Percentiles rank a stretch among this genome's conserved stretches.
Conservation (phyloP, 2,797 vertebrate species). For the Muscicapa striata region DNA sequence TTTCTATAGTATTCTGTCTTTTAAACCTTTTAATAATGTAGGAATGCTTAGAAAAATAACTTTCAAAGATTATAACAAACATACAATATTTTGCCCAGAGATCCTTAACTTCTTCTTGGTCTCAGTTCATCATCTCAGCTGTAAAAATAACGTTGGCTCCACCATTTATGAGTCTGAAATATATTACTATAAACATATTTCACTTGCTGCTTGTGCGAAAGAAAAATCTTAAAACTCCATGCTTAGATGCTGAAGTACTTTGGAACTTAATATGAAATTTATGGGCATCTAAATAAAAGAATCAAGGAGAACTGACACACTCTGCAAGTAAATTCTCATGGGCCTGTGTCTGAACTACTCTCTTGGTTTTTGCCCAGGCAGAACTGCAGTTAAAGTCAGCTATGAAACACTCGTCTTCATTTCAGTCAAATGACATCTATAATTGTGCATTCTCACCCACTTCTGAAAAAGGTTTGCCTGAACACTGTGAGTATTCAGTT, state of each 20-base stretch:
- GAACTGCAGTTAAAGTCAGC: not conserved
- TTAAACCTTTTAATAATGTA: not conserved
- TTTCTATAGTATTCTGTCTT: not conserved
- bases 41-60: constrained; percentile 1
- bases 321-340: not conserved
- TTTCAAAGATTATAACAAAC: not conserved
- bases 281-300: not conserved
- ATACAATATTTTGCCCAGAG: not conserved
- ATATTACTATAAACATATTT: constrained; percentile 13
- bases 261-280: not conserved
- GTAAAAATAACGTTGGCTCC: constrained; percentile 11
- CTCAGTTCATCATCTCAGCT: constrained; percentile 6
- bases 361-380: not conserved
- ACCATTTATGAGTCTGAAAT: constrained; percentile 5
- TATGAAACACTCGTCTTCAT: not conserved
- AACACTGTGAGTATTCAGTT: not conserved
- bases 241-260: not conserved
- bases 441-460: not conserved
- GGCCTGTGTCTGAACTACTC: not conserved
- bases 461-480: not conserved
- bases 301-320: not conserved
- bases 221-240: constrained; percentile 3
- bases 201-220: not conserved
- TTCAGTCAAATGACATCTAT: not conserved
- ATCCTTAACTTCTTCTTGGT: not conserved